phyloP scores from a whole-genome alignment of 2,888 invertebrate genomes.

The Dryadula phaetusa region DNA sequence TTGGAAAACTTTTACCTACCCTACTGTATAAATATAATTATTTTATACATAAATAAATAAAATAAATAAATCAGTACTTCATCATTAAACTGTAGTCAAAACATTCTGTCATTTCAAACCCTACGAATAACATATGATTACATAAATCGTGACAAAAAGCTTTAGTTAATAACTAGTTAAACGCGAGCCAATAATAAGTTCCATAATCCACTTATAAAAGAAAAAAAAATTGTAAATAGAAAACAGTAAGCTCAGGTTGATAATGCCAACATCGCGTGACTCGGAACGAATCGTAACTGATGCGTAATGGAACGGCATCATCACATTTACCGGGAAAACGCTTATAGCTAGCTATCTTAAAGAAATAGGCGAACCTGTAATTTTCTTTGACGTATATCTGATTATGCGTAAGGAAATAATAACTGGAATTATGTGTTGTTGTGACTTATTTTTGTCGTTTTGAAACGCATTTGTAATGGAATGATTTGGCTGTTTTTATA shows the following conservation, averaged over 20 bases:
- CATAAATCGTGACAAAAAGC: constrained; percentile 9
- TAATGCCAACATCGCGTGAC: constrained; percentile 81
- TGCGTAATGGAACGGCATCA: constrained; percentile 80
- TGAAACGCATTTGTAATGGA: not conserved
- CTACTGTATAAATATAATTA: too few relatives aligned
- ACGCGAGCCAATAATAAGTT: constrained; percentile 8
- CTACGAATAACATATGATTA: not conserved
- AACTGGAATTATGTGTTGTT: constrained; percentile 20
- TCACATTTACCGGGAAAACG: constrained; percentile 73
- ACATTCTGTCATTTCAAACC: not conserved
- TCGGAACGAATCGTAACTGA: constrained; percentile 75
- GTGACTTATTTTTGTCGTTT: constrained; percentile 1
- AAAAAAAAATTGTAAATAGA: constrained; percentile 46
- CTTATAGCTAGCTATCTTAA: constrained; percentile 74
- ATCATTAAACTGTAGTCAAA: too few relatives aligned
- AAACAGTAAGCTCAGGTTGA: constrained; percentile 61
- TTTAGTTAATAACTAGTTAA: constrained; percentile 9
- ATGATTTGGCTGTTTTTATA: not conserved
- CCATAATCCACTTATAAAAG: constrained; percentile 27
- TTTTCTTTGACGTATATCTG: constrained; percentile 66
- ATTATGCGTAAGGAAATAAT: constrained; percentile 53
- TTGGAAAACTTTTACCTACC: too few relatives aligned
- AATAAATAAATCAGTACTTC: too few relatives aligned
- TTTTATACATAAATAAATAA: too few relatives aligned
- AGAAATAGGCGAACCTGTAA: constrained; percentile 58